A percentile compares a stretch with the other conserved stretches of the same genome.
Evolutionary conservation across 2,888 invertebrate species (phyloP).

Genomic region (Lacanobia oleracea): DNA sequence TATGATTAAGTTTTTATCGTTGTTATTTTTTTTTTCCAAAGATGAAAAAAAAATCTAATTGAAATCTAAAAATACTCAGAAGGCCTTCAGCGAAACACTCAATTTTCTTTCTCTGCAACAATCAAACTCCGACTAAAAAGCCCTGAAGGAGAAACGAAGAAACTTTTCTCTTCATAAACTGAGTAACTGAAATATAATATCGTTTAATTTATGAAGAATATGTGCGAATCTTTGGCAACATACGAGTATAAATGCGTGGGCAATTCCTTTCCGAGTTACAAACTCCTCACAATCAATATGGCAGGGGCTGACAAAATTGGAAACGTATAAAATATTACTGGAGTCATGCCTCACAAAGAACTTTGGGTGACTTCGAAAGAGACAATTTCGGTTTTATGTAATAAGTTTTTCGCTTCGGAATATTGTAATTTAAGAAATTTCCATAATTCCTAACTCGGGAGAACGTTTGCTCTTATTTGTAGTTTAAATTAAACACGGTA

Average conservation of each 20-base stretch:
- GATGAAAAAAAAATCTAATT: too few species aligned
- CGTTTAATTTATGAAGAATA: constrained; percentile 48
- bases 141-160: constrained; percentile 22
- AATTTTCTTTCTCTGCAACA: constrained; percentile 9
- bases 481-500: constrained; percentile 27
- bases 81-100: constrained; percentile 6
- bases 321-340: constrained; percentile 62
- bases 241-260: constrained; percentile 27
- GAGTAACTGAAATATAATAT: constrained; percentile 40
- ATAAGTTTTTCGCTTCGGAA: constrained; percentile 61
- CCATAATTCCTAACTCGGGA: constrained; percentile 50
- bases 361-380: constrained; percentile 58
- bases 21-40: too few species aligned
- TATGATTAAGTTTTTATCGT: too few species aligned
- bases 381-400: constrained; percentile 63
- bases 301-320: constrained; percentile 58
- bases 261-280: constrained; percentile 38
- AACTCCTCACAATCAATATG: constrained; percentile 58
- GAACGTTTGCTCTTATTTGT: constrained; percentile 32
- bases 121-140: constrained; percentile 15
- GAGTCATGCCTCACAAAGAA: constrained; percentile 63
- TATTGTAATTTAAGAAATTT: constrained; percentile 65
- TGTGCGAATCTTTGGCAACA: constrained; percentile 36
- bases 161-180: constrained; percentile 29
- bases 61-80: too few species aligned